A percentile compares a stretch with the other conserved stretches of the same genome.
Conservation (phyloP, 2,888 invertebrate genomes). For the Hecatera dysodea region DNA sequence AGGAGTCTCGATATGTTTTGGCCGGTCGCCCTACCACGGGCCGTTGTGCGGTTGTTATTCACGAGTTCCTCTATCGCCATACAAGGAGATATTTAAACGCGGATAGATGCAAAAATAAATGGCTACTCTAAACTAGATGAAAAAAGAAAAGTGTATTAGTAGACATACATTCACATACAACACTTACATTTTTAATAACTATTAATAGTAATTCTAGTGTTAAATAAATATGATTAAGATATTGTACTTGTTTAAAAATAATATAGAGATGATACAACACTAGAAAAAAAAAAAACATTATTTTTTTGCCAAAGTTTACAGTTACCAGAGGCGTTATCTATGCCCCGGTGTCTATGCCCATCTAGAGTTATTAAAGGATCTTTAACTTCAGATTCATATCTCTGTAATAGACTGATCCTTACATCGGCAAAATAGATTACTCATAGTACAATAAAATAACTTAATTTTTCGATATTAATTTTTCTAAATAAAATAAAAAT, state of each 20-base stretch:
- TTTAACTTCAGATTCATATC: neutral
- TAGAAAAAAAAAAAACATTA: neutral
- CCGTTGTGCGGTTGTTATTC: neutral
- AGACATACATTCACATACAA: slow-evolving; percentile 28
- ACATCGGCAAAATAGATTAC: neutral
- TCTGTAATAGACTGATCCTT: neutral
- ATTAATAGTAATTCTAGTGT: slow-evolving; percentile 8
- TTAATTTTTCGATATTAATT: neutral
- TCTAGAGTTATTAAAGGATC: neutral
- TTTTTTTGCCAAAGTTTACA: neutral
- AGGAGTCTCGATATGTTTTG: no score
- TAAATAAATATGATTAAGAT: slow-evolving; percentile 19
- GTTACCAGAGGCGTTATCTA: no score
- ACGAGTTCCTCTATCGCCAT: neutral
- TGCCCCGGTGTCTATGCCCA: neutral
- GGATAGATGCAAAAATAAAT: neutral
- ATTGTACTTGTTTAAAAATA: slow-evolving; percentile 36
- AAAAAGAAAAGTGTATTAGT: neutral
- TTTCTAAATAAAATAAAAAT: neutral
- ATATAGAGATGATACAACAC: neutral
- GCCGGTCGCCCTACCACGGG: neutral
- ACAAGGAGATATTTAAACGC: neutral
- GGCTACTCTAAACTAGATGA: slow-evolving; percentile 4
- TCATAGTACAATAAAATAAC: slow-evolving; percentile 11
- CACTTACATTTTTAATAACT: slow-evolving; percentile 12